Percentiles rank a stretch among this genome's conserved stretches.
Conservation (phyloP, 2,113 vertebrate genomes). For the Dipodomys ordii region DNA sequence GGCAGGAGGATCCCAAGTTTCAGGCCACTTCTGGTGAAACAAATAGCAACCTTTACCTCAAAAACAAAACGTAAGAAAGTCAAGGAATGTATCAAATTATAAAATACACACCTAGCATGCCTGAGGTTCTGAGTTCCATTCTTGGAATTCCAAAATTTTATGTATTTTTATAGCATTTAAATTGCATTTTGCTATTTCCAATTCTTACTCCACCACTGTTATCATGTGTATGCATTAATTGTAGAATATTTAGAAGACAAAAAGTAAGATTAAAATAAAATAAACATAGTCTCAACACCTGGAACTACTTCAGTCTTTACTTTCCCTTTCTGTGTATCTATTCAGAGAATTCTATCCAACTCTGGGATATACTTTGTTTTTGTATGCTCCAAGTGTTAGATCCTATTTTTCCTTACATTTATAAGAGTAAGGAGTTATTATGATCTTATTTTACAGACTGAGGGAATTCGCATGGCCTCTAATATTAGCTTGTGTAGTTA, state of each 20-base stretch:
- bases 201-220: neutral
- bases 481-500: neutral
- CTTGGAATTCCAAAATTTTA: too few species aligned
- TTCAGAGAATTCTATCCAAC: neutral
- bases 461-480: neutral
- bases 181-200: neutral
- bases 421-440: neutral
- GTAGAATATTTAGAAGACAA: neutral
- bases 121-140: too few species aligned
- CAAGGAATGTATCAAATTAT: too few species aligned
- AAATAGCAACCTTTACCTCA: too few species aligned
- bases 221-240: neutral
- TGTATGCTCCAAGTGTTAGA: neutral
- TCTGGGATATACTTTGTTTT: fast-evolving
- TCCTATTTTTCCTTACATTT: neutral
- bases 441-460: neutral
- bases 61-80: too few species aligned
- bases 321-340: neutral
- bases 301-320: neutral
- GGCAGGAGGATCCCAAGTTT: too few species aligned
- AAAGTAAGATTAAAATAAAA: neutral
- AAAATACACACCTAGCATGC: too few species aligned
- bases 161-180: neutral
- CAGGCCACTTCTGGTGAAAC: too few species aligned
- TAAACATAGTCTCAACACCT: neutral